Percentiles rank a stretch among this genome's conserved stretches.
phyloP scores from a whole-genome alignment of 2,113 vertebrate genomes.

The Mola mola region DNA sequence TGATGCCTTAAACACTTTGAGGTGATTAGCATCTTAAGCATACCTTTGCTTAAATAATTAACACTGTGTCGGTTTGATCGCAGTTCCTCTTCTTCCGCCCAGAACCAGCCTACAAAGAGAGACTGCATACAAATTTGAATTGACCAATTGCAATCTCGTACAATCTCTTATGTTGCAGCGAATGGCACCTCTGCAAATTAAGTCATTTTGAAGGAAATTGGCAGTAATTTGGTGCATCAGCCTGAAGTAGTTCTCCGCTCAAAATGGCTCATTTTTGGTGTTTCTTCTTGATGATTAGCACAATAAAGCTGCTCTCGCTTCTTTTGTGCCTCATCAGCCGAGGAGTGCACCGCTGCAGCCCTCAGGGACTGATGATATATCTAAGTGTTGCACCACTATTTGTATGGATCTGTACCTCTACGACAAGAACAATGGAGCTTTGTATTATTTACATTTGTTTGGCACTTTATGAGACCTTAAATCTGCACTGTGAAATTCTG shows the following conservation, averaged over 20 bases:
- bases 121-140: conserved; percentile 43
- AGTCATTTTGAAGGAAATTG: conserved; percentile 60
- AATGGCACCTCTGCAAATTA: conserved; percentile 56
- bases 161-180: conserved; percentile 40
- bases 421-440: too few relatives aligned
- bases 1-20: conserved; percentile 44
- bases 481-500: too few relatives aligned
- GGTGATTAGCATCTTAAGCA: conserved; percentile 43
- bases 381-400: conserved; percentile 11
- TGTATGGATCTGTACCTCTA: too few relatives aligned
- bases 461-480: too few relatives aligned
- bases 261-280: conserved; percentile 24
- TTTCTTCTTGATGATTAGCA: conserved; percentile 45
- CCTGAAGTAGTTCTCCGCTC: too few relatives aligned
- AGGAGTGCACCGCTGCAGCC: conserved; percentile 26
- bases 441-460: neutral
- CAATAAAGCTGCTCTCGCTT: conserved; percentile 27
- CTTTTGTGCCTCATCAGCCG: conserved; percentile 8
- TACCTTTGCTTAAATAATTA: conserved; percentile 56
- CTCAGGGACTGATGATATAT: conserved; percentile 13
- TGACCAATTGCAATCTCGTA: conserved; percentile 56
- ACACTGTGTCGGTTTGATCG: conserved; percentile 39
- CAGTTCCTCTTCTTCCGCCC: conserved; percentile 16
- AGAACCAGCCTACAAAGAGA: conserved; percentile 31
- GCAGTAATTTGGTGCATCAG: conserved; percentile 52